Evolutionary conservation across 2,113 vertebrate genomes (phyloP), one percentile per base, ranked within the genome.

Genomic region (Macrotus californicus): DNA sequence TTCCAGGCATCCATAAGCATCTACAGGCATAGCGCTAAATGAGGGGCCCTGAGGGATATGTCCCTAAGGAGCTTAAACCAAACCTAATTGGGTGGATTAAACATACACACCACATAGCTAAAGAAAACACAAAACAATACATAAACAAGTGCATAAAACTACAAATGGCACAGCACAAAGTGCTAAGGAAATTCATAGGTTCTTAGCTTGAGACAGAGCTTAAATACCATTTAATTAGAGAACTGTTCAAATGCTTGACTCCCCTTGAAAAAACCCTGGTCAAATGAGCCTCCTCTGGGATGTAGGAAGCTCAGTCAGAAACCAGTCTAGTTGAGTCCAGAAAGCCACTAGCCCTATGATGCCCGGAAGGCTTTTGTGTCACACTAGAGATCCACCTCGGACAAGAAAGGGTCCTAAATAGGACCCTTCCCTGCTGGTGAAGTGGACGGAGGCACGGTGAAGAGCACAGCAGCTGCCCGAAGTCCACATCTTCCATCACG

Each of bases 161-260:
- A 39, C 88, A 93, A 96, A 70, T 19, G 31, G 80, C 54, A 93
- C 48, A 67, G 31, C n/a, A 87, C 31, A 76, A 76, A 84, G 43
- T 76, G 79, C 84, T 83, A 59, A 93, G 93, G 87, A 54, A 97
- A 87, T 96, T 91, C 54, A 94, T 43, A 89, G 66, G 80, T 92
- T 92, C 67, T 94, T 82, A 90, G 46, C 80, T 59, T 39, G 36
- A 72, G 89, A 96, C 11, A 64, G 52, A 90, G 29, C 54, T 92
- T 96, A 95, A 97, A 92, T 50, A 85, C 52, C 76, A 95, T 70
- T 50, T 94, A 93, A 89, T 89, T 87, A 94, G 84, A 94, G 66
- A 94, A 93, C 43, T 64, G 43, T 84, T 87, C 80, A 96, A 93
- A 87, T 73, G 70, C 15, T 95, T 56, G 14, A 50, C 34, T 94